Conservation (phyloP, 2,797 vertebrate species). For the Morus bassanus region DNA sequence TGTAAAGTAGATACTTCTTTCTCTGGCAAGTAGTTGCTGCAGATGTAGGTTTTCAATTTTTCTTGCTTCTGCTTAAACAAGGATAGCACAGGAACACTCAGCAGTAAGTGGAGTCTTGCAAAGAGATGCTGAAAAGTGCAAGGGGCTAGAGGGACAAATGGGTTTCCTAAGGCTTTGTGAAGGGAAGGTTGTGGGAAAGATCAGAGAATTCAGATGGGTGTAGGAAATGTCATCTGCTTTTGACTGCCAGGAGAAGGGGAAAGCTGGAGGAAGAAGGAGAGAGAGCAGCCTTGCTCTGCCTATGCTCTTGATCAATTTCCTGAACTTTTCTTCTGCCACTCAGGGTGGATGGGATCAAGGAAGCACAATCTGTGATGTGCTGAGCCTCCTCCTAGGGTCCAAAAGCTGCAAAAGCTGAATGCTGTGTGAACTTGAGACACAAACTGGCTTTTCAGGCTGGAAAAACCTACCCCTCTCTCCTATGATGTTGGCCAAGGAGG, state of each 20-base stretch:
- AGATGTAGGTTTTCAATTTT: not conserved
- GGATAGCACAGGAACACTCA: not conserved
- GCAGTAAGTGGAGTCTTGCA: not conserved
- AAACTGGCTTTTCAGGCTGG: not conserved
- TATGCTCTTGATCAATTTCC: not conserved
- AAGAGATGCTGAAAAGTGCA: not conserved
- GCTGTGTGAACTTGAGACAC: not conserved
- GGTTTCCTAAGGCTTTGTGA: not conserved
- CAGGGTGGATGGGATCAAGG: not conserved
- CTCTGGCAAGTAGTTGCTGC: not conserved
- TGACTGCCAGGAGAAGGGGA: not conserved
- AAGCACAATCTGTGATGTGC: not conserved
- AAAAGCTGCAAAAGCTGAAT: not conserved
- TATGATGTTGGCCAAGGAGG: not conserved
- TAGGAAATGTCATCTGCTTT: not conserved
- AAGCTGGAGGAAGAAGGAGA: not conserved
- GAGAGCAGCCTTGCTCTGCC: not conserved
- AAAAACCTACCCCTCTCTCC: not conserved
- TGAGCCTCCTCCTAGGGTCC: not conserved
- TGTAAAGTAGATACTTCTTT: not conserved
- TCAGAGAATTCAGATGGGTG: not conserved
- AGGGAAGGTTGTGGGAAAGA: not conserved
- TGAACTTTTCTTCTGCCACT: not conserved
- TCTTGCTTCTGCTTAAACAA: not conserved
- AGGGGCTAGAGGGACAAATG: not conserved